A percentile compares a stretch with the other conserved stretches of the same genome.
Conservation (phyloP, 2,797 vertebrate genomes). For the Holocentrus rufus region DNA sequence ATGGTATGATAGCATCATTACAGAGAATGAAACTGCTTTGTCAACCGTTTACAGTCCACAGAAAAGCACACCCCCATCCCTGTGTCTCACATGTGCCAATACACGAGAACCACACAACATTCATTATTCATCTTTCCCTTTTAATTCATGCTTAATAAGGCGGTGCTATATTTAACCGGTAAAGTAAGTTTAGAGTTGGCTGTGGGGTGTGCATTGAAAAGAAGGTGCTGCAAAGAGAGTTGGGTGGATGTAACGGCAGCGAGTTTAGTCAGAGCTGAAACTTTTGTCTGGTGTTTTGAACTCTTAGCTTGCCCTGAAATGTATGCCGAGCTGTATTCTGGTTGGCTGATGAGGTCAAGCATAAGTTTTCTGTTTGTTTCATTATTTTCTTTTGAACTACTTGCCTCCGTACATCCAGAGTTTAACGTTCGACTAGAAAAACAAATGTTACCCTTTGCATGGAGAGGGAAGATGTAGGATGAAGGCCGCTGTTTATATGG, state of each 20-base stretch:
- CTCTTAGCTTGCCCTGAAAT: constrained; percentile 43
- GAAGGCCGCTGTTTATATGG: not conserved
- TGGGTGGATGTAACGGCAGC: constrained; percentile 25
- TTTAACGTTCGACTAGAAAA: not conserved
- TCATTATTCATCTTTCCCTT: constrained; percentile 7
- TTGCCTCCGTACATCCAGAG: constrained; percentile 3
- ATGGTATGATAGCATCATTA: not conserved
- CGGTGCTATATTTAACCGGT: constrained; percentile 27
- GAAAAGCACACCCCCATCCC: not conserved
- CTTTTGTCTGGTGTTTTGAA: constrained; percentile 75
- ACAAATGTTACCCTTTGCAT: not conserved
- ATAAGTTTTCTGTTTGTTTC: constrained; percentile 9
- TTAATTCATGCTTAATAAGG: constrained; percentile 6
- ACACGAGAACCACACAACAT: constrained; percentile 1
- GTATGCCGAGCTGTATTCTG: constrained; percentile 34
- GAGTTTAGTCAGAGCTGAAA: constrained; percentile 16
- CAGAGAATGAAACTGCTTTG: not conserved
- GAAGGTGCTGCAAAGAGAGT: constrained; percentile 16
- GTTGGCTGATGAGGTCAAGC: constrained; percentile 12
- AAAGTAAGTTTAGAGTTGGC: constrained; percentile 12
- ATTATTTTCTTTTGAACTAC: constrained; percentile 2
- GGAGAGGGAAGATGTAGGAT: not conserved
- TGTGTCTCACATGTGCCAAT: not conserved
- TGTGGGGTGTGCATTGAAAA: not conserved
- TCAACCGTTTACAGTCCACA: constrained; percentile 4